These are phyloP conservation scores for Phoenicopterus ruber DNA, from an alignment of 2,113 vertebrate species.

Conservation along the genomic window DNA sequence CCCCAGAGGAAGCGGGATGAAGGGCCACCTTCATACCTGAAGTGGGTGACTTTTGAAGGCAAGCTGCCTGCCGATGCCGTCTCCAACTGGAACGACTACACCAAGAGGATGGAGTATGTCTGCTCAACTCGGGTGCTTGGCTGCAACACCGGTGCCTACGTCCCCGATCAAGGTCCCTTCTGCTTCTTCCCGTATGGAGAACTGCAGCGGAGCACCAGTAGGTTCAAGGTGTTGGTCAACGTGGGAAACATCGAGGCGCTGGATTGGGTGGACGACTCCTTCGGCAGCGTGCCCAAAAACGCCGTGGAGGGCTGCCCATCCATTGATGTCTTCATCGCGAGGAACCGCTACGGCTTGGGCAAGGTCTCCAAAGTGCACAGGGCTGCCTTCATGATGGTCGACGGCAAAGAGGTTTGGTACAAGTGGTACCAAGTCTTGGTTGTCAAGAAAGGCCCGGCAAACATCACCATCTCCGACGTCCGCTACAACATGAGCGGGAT, in stretches of 20 bases:
- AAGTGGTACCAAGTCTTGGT: conserved; percentile 5
- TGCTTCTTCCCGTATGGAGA: neutral
- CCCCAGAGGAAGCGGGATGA: neutral
- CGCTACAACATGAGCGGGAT: neutral
- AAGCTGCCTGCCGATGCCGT: neutral
- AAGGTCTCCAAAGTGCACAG: neutral
- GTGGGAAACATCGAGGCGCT: fast-evolving
- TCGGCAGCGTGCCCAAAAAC: fast-evolving
- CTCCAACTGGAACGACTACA: neutral
- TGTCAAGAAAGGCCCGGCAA: neutral
- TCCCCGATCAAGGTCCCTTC: neutral
- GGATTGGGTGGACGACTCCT: neutral
- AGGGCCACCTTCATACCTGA: neutral
- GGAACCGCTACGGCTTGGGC: neutral
- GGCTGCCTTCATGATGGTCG: neutral
- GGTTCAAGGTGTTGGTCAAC: neutral
- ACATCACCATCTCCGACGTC: neutral
- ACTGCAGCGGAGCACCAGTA: fast-evolving
- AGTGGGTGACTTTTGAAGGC: neutral
- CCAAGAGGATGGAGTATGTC: neutral
- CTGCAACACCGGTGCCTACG: neutral
- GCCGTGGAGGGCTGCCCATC: neutral
- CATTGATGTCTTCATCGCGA: fast-evolving
- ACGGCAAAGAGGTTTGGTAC: neutral
- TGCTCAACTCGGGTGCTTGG: fast-evolving